Evolutionary conservation across 2,888 invertebrate species (phyloP).

Genomic region (Disparrhopalites patrizii): DNA sequence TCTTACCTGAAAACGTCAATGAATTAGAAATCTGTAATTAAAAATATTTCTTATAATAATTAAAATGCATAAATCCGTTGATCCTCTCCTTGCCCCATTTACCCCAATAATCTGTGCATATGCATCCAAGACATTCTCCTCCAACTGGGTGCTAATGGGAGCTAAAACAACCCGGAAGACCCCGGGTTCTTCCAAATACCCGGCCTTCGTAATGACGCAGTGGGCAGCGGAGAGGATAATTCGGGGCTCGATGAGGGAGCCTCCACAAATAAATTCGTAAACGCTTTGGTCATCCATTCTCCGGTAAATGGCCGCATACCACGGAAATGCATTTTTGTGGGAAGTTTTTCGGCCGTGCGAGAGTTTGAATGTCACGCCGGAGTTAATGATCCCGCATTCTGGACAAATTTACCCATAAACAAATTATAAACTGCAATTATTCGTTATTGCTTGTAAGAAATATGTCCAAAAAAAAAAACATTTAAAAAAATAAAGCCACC

Average conservation of each 20-base stretch:
- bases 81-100: neutral
- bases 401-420: neutral
- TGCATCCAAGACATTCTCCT: neutral
- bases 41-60: neutral
- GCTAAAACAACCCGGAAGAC: slow-evolving; percentile 16
- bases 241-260: slow-evolving; percentile 18
- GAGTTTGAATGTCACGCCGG: neutral
- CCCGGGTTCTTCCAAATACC: neutral
- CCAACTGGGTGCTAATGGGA: slow-evolving; percentile 9
- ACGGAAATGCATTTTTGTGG: slow-evolving; percentile 19
- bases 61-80: neutral
- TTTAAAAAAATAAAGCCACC: too few relatives aligned
- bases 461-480: too few relatives aligned
- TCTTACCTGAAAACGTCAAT: slow-evolving; percentile 17
- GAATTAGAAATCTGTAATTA: too few relatives aligned
- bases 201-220: slow-evolving; percentile 15
- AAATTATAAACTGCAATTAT: too few relatives aligned
- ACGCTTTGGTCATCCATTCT: neutral
- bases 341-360: neutral
- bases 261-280: slow-evolving; percentile 29
- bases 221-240: slow-evolving; percentile 24
- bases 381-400: slow-evolving; percentile 14
- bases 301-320: slow-evolving; percentile 24
- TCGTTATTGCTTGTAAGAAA: too few relatives aligned
- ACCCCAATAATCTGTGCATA: slow-evolving; percentile 21